Evolutionary conservation across 1,140 invertebrate genomes (phyloP).

Genomic region (Chelonus insularis): DNA sequence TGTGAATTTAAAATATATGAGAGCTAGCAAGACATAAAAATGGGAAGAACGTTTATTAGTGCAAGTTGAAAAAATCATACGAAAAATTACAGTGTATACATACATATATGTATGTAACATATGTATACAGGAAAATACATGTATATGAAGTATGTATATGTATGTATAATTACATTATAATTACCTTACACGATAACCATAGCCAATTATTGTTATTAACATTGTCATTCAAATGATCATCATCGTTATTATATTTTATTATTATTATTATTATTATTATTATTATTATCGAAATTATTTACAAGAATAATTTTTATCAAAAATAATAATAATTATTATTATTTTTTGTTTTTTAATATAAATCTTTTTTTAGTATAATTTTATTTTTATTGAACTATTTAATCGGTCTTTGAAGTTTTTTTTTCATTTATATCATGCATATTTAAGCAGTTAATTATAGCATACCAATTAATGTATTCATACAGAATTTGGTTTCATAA

Average conservation of each 20-base stretch:
- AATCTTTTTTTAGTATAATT: slow-evolving; percentile 39
- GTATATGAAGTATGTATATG: slow-evolving; percentile 52
- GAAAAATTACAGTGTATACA: slow-evolving; percentile 39
- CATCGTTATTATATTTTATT: slow-evolving; percentile 45
- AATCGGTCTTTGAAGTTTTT: slow-evolving; percentile 39
- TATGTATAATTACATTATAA: slow-evolving; percentile 55
- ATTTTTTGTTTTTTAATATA: slow-evolving; percentile 42
- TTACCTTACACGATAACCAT: slow-evolving; percentile 47
- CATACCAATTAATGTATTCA: slow-evolving; percentile 60
- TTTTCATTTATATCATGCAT: slow-evolving; percentile 38
- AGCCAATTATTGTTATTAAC: slow-evolving; percentile 48
- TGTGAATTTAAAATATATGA: slow-evolving; percentile 26
- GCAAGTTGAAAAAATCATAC: slow-evolving; percentile 12
- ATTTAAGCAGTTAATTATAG: slow-evolving; percentile 29
- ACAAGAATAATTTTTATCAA: slow-evolving; percentile 19
- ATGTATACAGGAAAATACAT: slow-evolving; percentile 41
- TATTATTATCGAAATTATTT: slow-evolving; percentile 40
- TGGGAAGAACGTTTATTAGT: slow-evolving; percentile 10
- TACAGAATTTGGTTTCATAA: slow-evolving; percentile 46
- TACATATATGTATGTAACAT: slow-evolving; percentile 52
- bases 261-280: slow-evolving; percentile 49
- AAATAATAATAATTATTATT: too few relatives aligned
- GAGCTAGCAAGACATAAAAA: background rate
- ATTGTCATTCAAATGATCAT: slow-evolving; percentile 39
- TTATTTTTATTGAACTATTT: slow-evolving; percentile 35